These are phyloP conservation scores for Drymonia ruficornis DNA, from an alignment of 2,888 invertebrate species.

Conservation along the genomic window DNA sequence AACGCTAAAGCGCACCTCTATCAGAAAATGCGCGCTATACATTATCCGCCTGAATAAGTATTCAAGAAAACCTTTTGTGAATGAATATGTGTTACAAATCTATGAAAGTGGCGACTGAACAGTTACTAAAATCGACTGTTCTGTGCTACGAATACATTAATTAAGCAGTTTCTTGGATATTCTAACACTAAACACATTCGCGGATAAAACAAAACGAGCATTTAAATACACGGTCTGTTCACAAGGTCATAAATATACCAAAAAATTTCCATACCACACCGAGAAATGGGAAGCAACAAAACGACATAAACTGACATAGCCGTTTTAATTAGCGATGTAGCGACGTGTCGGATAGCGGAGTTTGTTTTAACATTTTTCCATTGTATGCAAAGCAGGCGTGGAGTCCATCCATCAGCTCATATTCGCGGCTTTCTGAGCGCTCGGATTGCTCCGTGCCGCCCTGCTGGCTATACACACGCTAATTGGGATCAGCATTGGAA, in stretches of 20 bases:
- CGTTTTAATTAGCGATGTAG: constrained; percentile 80
- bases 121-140: not conserved
- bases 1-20: constrained; percentile 62
- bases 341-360: constrained; percentile 64
- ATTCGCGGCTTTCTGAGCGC: constrained; percentile 70
- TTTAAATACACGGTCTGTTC: constrained; percentile 44
- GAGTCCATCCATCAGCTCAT: constrained; percentile 81
- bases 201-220: constrained; percentile 31
- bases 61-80: too few species aligned
- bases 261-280: constrained; percentile 58
- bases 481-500: constrained; percentile 59
- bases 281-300: constrained; percentile 66
- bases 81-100: too few species aligned
- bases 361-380: constrained; percentile 71
- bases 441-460: constrained; percentile 50
- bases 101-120: not conserved
- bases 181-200: constrained; percentile 17
- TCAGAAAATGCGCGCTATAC: constrained; percentile 32
- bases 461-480: constrained; percentile 57
- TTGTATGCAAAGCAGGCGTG: constrained; percentile 78
- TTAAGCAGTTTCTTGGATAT: constrained; percentile 11
- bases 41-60: constrained; percentile 10
- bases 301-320: constrained; percentile 67
- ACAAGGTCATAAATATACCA: constrained; percentile 55
- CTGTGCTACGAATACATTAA: constrained; percentile 13